phyloP scores from a whole-genome alignment of 2,888 invertebrate species.

The Coleophora deauratella region DNA sequence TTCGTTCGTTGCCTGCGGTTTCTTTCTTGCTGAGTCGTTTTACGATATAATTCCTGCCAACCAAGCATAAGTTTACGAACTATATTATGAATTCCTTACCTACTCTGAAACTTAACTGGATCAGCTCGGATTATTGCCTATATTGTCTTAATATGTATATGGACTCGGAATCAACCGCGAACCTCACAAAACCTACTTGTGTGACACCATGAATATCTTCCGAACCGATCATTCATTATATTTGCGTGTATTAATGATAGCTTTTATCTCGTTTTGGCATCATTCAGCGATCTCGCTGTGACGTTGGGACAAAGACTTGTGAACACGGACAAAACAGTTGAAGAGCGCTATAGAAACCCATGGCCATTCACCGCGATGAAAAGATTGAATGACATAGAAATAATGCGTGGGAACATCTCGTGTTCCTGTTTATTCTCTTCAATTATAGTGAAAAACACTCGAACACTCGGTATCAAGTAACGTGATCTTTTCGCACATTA shows the following conservation, averaged over 20 bases:
- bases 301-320: constrained; percentile 42
- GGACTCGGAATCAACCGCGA: background rate
- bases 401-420: constrained; percentile 52
- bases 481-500: too few species aligned
- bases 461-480: constrained; percentile 12
- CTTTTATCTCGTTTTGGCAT: constrained; percentile 32
- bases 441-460: constrained; percentile 31
- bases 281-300: constrained; percentile 29
- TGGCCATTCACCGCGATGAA: constrained; percentile 37
- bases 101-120: background rate
- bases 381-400: constrained; percentile 34
- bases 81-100: too few species aligned
- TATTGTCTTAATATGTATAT: background rate
- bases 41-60: too few species aligned
- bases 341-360: constrained; percentile 27
- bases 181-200: constrained; percentile 5
- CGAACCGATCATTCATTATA: constrained; percentile 12
- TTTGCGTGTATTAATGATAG: constrained; percentile 27
- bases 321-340: constrained; percentile 40
- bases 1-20: too few species aligned
- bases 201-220: constrained; percentile 3
- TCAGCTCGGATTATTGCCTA: too few species aligned
- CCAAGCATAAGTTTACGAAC: too few species aligned
- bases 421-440: constrained; percentile 34
- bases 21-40: too few species aligned